Evolutionary conservation across 2,888 invertebrate genomes (phyloP).

Genomic region (Napeogenes inachia): DNA sequence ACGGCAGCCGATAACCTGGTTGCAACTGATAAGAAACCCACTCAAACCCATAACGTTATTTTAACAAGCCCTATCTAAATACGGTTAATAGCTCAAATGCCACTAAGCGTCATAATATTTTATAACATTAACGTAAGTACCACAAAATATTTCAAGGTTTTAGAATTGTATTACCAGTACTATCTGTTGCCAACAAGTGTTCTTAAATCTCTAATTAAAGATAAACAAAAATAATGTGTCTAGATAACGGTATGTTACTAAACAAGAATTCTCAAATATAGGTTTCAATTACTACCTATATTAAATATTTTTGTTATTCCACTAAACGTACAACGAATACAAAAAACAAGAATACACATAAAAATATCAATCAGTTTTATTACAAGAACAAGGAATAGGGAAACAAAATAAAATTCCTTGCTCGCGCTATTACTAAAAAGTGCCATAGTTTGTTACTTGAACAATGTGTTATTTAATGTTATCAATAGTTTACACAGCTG

Average conservation of each 20-base stretch:
- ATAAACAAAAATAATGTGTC: slow-evolving; percentile 5
- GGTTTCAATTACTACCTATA: no score
- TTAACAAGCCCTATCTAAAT: slow-evolving; percentile 37
- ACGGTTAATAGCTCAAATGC: slow-evolving; percentile 33
- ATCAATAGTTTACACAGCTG: slow-evolving; percentile 65
- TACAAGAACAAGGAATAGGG: no score
- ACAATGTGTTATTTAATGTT: slow-evolving; percentile 60
- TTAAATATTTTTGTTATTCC: no score
- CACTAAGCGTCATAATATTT: slow-evolving; percentile 18
- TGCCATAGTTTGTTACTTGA: slow-evolving; percentile 2
- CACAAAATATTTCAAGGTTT: slow-evolving; percentile 24
- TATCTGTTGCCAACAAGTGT: slow-evolving; percentile 6
- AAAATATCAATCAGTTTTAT: no score
- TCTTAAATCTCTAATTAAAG: slow-evolving; percentile 4
- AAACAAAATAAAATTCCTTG: slow-evolving; percentile 37
- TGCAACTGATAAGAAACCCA: slow-evolving; percentile 57
- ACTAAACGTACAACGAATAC: no score
- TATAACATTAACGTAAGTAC: slow-evolving; percentile 11
- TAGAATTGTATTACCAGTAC: neutral
- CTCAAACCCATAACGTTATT: slow-evolving; percentile 34
- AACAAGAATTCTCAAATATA: no score
- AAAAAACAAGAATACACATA: slow-evolving; percentile 9
- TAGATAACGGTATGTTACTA: neutral
- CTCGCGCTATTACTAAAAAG: no score
- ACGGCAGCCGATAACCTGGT: slow-evolving; percentile 70